Percentiles rank a stretch among this genome's conserved stretches.
phyloP scores from a whole-genome alignment of 2,113 vertebrate species.

The Delphinapterus leucas region DNA sequence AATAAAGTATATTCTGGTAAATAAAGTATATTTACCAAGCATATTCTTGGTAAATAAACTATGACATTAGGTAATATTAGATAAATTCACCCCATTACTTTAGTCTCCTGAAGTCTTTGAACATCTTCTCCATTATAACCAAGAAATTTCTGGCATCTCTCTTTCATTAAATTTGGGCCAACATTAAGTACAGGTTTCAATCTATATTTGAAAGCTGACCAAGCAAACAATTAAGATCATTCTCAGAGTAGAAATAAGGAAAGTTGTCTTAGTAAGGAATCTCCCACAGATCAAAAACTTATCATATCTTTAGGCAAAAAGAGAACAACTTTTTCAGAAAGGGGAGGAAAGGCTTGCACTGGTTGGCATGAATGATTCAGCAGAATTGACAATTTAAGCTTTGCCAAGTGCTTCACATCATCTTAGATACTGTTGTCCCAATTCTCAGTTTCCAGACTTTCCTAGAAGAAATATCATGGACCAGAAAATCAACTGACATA shows the following conservation, averaged over 20 bases:
- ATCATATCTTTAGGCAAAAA: background rate
- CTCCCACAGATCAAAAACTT: background rate
- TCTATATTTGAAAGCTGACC: background rate
- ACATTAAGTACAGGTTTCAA: background rate
- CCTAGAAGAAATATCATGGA: background rate
- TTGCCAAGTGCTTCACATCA: background rate
- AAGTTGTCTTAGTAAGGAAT: background rate
- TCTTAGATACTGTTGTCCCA: background rate
- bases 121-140: background rate
- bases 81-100: background rate
- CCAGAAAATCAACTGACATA: background rate
- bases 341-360: background rate
- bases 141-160: background rate
- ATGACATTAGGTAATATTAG: background rate
- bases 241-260: background rate
- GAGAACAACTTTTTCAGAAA: background rate
- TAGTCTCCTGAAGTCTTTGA: background rate
- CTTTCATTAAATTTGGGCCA: background rate
- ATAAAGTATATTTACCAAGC: no score
- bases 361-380: background rate
- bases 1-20: background rate
- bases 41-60: no score
- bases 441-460: background rate
- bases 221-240: background rate
- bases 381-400: background rate